Percentiles rank a stretch among this genome's conserved stretches.
phyloP scores from a whole-genome alignment of 2,888 invertebrate species.

The Stenotaenia linearis region DNA sequence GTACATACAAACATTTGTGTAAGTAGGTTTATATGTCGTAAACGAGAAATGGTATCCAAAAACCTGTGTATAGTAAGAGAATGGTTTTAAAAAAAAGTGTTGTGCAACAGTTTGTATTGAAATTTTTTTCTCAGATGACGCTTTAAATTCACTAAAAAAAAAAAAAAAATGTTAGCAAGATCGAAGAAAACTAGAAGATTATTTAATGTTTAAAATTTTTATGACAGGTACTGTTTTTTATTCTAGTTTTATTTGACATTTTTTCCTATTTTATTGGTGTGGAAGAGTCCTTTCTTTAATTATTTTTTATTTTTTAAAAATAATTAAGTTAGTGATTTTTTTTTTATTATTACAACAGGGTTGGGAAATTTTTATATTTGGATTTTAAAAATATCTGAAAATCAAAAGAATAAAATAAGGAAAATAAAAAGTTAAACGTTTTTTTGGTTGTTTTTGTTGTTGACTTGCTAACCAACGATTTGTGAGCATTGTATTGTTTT shows the following conservation, averaged over 20 bases:
- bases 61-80: background rate
- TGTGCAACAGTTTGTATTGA: background rate
- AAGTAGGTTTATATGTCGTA: background rate
- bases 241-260: conserved; percentile 1
- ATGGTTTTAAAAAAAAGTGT: background rate
- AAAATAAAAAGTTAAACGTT: background rate
- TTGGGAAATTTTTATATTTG: background rate
- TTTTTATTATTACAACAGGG: background rate
- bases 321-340: background rate
- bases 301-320: background rate
- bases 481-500: background rate
- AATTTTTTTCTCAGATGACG: conserved; percentile 4
- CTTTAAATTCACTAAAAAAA: background rate
- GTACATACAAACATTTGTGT: background rate
- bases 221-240: conserved; percentile 17
- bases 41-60: background rate
- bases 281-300: conserved; percentile 1
- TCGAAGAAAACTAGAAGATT: conserved; percentile 13
- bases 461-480: background rate
- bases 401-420: background rate
- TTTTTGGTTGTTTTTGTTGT: background rate
- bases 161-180: conserved; percentile 11
- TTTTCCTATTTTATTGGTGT: background rate
- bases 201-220: background rate
- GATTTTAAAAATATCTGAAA: too few relatives aligned